Evolutionary conservation across 2,888 invertebrate genomes (phyloP).

Genomic region (Melinaea marsaeus): DNA sequence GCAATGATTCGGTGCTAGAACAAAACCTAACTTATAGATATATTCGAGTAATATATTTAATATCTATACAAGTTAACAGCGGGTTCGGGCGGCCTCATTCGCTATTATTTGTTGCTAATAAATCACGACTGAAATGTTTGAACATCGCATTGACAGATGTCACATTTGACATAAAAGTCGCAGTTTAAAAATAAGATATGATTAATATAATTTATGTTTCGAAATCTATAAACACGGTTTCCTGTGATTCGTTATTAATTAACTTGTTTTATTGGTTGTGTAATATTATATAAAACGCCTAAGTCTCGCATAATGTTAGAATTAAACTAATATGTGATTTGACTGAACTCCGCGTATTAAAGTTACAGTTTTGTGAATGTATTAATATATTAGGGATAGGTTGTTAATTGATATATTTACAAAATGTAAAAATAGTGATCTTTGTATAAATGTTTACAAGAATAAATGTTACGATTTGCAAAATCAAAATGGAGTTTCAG

Average conservation of each 20-base stretch:
- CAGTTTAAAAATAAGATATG: conserved; percentile 40
- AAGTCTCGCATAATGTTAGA: conserved; percentile 42
- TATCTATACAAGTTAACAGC: conserved; percentile 48
- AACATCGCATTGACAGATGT: conserved; percentile 59
- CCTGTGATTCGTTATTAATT: conserved; percentile 62
- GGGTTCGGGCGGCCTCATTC: conserved; percentile 47
- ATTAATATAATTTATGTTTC: conserved; percentile 49
- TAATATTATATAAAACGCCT: conserved; percentile 36
- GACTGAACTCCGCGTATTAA: conserved; percentile 72
- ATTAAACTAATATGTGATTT: conserved; percentile 54
- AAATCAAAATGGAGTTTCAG: conserved; percentile 75
- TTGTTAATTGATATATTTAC: conserved; percentile 73
- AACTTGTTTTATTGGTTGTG: conserved; percentile 43
- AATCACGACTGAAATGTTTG: conserved; percentile 38
- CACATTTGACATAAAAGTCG: conserved; percentile 57
- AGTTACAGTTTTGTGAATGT: conserved; percentile 49
- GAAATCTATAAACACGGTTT: conserved; percentile 52
- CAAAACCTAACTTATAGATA: conserved; percentile 43
- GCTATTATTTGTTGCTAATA: conserved; percentile 39
- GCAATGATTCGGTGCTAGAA: conserved; percentile 69
- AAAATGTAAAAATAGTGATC: conserved; percentile 66
- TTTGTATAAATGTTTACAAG: conserved; percentile 71
- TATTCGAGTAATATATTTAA: conserved; percentile 39
- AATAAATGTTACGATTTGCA: conserved; percentile 73
- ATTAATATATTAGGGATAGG: conserved; percentile 67